Conservation (phyloP, 1,140 invertebrate species). For the Agraylea sexmaculata region DNA sequence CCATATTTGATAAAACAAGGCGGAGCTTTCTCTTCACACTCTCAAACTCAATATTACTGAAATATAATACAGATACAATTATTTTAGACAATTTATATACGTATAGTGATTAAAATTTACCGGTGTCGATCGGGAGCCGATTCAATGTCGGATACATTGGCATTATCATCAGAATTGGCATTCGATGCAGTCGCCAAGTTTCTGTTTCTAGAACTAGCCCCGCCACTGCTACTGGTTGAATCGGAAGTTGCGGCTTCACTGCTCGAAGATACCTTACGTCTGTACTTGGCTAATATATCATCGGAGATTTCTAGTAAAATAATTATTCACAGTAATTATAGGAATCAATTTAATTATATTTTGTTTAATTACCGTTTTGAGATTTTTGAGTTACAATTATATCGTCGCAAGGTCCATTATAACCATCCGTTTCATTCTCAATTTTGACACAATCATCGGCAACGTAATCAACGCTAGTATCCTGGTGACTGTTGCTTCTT, state of each 20-base stretch:
- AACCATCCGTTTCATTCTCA: too few relatives aligned
- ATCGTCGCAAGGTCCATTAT: too few relatives aligned
- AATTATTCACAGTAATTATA: conserved; percentile 4
- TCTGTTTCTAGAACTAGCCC: conserved; percentile 30
- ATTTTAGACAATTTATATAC: conserved; percentile 18
- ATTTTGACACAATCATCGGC: too few relatives aligned
- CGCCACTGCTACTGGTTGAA: conserved; percentile 15
- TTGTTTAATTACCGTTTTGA: too few relatives aligned
- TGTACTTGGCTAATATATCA: conserved; percentile 91
- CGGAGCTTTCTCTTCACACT: conserved; percentile 82
- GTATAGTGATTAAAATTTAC: too few relatives aligned
- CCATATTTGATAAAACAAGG: conserved; percentile 77
- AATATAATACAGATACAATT: conserved; percentile 1
- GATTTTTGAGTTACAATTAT: too few relatives aligned
- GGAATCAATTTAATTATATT: too few relatives aligned
- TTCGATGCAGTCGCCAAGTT: conserved; percentile 31
- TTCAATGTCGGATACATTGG: conserved; percentile 20
- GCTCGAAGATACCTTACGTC: conserved; percentile 58
- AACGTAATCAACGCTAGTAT: too few relatives aligned
- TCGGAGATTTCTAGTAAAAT: conserved; percentile 61
- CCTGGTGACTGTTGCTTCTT: too few relatives aligned
- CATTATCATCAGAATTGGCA: conserved; percentile 40
- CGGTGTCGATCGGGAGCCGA: conserved; percentile 10
- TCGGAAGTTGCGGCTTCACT: conserved; percentile 26
- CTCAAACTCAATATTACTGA: conserved; percentile 17